Percentiles rank a stretch among this genome's conserved stretches.
These are phyloP conservation scores for Poeciliopsis presidionis DNA, from an alignment of 2,797 vertebrate genomes.

Conservation along the genomic window DNA sequence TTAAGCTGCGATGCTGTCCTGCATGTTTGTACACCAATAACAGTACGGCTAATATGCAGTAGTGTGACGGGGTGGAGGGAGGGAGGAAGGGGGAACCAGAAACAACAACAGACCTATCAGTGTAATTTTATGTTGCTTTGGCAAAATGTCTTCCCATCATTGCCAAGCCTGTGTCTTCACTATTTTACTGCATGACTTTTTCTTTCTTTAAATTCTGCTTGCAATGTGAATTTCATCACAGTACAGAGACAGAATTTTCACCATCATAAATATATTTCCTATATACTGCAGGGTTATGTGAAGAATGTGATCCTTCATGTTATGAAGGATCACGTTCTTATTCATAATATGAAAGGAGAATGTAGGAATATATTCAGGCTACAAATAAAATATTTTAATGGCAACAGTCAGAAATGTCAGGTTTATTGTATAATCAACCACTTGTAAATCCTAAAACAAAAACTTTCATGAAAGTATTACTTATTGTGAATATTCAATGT, in stretches of 20 bases:
- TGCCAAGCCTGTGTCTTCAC: background rate
- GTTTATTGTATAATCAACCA: background rate
- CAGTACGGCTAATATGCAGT: background rate
- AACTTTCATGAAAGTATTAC: background rate
- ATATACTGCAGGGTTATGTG: too few relatives aligned
- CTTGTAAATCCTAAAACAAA: too few relatives aligned
- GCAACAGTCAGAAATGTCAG: background rate
- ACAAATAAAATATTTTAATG: background rate
- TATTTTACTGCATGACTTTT: background rate
- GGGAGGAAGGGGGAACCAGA: background rate
- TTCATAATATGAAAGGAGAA: background rate
- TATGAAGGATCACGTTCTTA: too few relatives aligned
- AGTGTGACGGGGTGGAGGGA: background rate
- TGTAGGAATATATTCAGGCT: background rate
- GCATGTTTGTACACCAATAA: background rate
- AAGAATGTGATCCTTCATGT: too few relatives aligned
- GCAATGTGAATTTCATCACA: background rate
- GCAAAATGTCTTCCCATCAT: background rate
- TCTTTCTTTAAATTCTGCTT: background rate
- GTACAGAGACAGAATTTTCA: background rate
- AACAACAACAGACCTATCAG: background rate
- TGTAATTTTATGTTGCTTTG: conserved; percentile 2
- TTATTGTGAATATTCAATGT: background rate
- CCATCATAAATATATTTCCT: background rate
- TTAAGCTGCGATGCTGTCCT: background rate